Evolutionary conservation across 1,140 invertebrate genomes (phyloP), one percentile per base, ranked within the genome.

Genomic region (Drosophila suzukii): DNA sequence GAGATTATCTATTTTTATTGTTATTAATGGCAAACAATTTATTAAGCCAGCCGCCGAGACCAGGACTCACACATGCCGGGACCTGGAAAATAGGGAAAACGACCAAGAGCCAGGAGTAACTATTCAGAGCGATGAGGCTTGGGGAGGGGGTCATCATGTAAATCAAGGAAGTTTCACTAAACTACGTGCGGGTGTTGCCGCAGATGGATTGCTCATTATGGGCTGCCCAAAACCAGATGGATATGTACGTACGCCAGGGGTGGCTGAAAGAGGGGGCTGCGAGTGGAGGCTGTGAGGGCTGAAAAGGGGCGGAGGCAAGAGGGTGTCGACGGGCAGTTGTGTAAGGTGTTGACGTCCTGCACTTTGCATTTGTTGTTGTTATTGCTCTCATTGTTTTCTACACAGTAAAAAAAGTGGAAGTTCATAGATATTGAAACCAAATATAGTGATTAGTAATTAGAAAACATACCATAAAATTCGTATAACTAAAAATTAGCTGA

Each of bases 1-100:
- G 74, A 91, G 90, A 91, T 91, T 91, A 91, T 91, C 82, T 91
- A 91, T 90, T 91, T 91, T 91, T 91, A 90, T 91, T 91, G 90
- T 91, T 90, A 91, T 91, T 91, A 91, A 91, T 90, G 85, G 82
- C 75, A 78, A 90, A 91, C 90, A 90, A 91, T 91, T 91, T 91
- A 91, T 91, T 91, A 91, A 81, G 82, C 75, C 76, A 75, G 62
- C 55, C 68, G 75, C 54, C 65, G 30, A 59, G 54, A 75, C 46
- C 13, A 34, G 56, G 60, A 67, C 70, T 55, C 80, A 77, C 81
- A 85, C 75, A 75, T 75, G 66, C 59, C 47, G 47, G 36, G 32
- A 70, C 30, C 36, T 41, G 36, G 49, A 17, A 24, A 47, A 53
- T 7, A n/a, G 27, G 49, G 4, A 51, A 50, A 50, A 30, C 1